Evolutionary conservation across 2,113 vertebrate species (phyloP).

Genomic region (Silurus glanis): DNA sequence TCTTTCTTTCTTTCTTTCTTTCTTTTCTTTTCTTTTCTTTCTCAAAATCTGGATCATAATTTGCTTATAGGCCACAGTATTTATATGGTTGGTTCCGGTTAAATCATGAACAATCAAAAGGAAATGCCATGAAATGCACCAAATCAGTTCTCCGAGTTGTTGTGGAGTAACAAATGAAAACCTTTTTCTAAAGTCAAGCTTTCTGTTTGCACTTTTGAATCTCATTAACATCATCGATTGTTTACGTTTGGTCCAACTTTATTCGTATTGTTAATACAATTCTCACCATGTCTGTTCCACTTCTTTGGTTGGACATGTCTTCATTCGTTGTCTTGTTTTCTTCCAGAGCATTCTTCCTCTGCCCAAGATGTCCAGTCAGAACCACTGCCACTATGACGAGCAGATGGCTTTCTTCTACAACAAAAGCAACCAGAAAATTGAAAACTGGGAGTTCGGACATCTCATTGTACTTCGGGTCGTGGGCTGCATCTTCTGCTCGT

Average conservation of each 20-base stretch:
- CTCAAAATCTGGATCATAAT: too few relatives aligned
- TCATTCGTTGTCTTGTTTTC: slow-evolving; percentile 11
- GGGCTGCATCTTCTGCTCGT: slow-evolving; percentile 88
- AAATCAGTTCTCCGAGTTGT: neutral
- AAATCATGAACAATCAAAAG: too few relatives aligned
- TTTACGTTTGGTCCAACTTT: neutral
- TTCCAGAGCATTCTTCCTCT: slow-evolving; percentile 64
- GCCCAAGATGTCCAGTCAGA: slow-evolving; percentile 77
- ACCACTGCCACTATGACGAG: slow-evolving; percentile 82
- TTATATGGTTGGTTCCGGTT: too few relatives aligned
- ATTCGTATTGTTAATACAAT: neutral
- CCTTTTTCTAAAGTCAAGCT: neutral
- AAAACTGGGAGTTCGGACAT: slow-evolving; percentile 76
- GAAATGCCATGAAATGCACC: too few relatives aligned
- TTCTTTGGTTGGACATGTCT: neutral
- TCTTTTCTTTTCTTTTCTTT: too few relatives aligned
- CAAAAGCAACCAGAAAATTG: slow-evolving; percentile 71
- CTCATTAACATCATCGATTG: neutral
- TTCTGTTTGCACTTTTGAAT: neutral
- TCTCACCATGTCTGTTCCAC: neutral
- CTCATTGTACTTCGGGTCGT: slow-evolving; percentile 83
- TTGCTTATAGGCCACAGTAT: too few relatives aligned
- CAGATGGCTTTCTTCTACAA: slow-evolving; percentile 93
- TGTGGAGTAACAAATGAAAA: neutral
- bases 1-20: too few relatives aligned